Conservation (phyloP, 2,888 invertebrate genomes). For the Scaptomyza polygonia region DNA sequence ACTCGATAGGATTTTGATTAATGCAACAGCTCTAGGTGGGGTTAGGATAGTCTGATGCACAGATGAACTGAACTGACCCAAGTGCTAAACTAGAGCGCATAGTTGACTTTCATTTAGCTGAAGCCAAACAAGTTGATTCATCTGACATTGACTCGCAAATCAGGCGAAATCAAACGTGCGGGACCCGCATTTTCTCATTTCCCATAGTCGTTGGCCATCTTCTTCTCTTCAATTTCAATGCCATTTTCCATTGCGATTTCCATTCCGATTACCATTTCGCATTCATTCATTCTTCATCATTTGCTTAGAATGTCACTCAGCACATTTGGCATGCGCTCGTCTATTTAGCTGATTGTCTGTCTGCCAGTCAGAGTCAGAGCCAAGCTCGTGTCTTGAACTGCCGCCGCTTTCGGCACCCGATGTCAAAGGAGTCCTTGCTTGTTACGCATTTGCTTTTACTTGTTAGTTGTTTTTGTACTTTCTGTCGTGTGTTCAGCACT, state of each 20-base stretch:
- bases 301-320: constrained; percentile 76
- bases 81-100: constrained; percentile 13
- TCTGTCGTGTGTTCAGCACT: constrained; percentile 46
- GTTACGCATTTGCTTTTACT: constrained; percentile 7
- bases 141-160: constrained; percentile 62
- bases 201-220: constrained; percentile 12
- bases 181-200: constrained; percentile 51
- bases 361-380: constrained; percentile 10
- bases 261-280: constrained; percentile 75
- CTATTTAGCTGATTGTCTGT: constrained; percentile 75
- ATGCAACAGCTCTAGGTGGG: constrained; percentile 50
- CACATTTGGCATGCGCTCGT: constrained; percentile 66
- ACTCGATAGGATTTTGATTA: constrained; percentile 72
- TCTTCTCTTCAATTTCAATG: constrained; percentile 43
- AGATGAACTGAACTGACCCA: constrained; percentile 33
- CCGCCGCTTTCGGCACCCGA: constrained; percentile 16
- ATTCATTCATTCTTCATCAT: constrained; percentile 80
- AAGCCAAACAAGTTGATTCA: constrained; percentile 46
- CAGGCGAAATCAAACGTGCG: constrained; percentile 72
- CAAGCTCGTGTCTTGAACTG: constrained; percentile 9
- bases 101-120: constrained; percentile 51
- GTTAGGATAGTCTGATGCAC: not conserved
- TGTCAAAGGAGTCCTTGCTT: constrained; percentile 45
- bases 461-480: constrained; percentile 9
- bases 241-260: constrained; percentile 66